Evolutionary conservation across 2,888 invertebrate genomes (phyloP).

Genomic region (Scelioninae gen. 2): DNA sequence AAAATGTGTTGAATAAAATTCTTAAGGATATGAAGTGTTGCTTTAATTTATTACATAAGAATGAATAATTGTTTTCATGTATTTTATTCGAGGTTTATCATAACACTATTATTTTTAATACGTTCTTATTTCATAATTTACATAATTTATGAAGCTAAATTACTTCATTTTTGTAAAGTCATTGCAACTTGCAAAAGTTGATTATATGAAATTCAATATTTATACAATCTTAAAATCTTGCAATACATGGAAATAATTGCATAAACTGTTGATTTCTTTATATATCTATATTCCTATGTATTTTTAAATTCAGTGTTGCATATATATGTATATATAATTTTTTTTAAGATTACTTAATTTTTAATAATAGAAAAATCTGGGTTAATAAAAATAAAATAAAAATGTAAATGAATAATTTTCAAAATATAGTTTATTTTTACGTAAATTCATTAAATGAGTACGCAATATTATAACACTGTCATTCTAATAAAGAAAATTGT

Average conservation of each 20-base stretch:
- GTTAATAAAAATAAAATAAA: too few relatives aligned
- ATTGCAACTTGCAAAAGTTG: too few relatives aligned
- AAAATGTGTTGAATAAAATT: slow-evolving; percentile 56
- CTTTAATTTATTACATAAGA: slow-evolving; percentile 9
- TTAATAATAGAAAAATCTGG: too few relatives aligned
- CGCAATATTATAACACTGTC: slow-evolving; percentile 19
- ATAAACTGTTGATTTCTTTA: too few relatives aligned
- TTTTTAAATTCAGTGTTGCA: too few relatives aligned
- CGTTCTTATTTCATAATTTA: not conserved
- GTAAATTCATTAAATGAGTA: slow-evolving; percentile 22
- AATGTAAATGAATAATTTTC: slow-evolving; percentile 10
- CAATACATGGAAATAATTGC: too few relatives aligned
- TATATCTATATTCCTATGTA: too few relatives aligned
- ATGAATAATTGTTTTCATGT: not conserved
- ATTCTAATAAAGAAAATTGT: slow-evolving; percentile 33
- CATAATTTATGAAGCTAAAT: too few relatives aligned
- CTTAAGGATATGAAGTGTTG: slow-evolving; percentile 27
- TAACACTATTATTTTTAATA: not conserved
- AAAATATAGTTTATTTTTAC: slow-evolving; percentile 46
- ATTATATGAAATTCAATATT: too few relatives aligned
- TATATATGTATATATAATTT: too few relatives aligned
- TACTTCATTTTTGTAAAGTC: too few relatives aligned
- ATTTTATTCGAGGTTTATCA: not conserved
- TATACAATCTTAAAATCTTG: too few relatives aligned
- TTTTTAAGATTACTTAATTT: not conserved